A percentile compares a stretch with the other conserved stretches of the same genome.
Evolutionary conservation across 2,888 invertebrate genomes (phyloP).

Genomic region (Seira sanloemensis): DNA sequence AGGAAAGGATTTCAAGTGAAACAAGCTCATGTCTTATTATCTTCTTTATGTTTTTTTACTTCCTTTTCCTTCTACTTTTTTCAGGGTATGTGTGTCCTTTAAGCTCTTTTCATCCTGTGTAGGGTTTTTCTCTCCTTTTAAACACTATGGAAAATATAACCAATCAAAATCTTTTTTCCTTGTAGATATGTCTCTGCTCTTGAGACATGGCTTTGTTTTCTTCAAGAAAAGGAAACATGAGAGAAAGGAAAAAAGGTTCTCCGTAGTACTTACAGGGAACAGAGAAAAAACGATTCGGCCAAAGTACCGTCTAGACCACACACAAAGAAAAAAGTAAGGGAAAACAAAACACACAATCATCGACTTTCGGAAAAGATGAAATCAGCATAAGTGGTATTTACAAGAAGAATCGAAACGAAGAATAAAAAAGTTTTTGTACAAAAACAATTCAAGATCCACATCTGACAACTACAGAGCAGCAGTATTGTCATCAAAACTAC

Average conservation of each 20-base stretch:
- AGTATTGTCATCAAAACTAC: not conserved
- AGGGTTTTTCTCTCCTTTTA: slow-evolving; percentile 20
- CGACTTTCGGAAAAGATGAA: not conserved
- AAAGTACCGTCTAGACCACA: not conserved
- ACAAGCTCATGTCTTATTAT: not conserved
- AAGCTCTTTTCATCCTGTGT: slow-evolving; percentile 7
- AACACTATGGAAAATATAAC: slow-evolving; percentile 50
- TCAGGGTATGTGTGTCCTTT: not conserved
- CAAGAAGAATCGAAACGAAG: not conserved
- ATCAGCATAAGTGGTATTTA: not conserved
- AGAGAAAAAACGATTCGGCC: too few relatives aligned
- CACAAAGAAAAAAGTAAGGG: not conserved
- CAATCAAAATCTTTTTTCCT: slow-evolving; percentile 12
- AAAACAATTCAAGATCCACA: not conserved
- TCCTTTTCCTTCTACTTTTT: not conserved
- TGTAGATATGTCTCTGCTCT: not conserved
- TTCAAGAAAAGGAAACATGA: slow-evolving; percentile 22
- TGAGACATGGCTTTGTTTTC: not conserved
- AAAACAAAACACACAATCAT: not conserved
- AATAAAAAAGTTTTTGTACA: not conserved
- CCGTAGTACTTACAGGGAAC: not conserved
- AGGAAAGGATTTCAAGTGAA: too few relatives aligned
- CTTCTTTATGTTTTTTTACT: not conserved
- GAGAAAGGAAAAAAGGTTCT: not conserved
- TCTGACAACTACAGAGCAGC: not conserved